Evolutionary conservation across 1,140 invertebrate genomes (phyloP).

Genomic region (Ips nitidus): DNA sequence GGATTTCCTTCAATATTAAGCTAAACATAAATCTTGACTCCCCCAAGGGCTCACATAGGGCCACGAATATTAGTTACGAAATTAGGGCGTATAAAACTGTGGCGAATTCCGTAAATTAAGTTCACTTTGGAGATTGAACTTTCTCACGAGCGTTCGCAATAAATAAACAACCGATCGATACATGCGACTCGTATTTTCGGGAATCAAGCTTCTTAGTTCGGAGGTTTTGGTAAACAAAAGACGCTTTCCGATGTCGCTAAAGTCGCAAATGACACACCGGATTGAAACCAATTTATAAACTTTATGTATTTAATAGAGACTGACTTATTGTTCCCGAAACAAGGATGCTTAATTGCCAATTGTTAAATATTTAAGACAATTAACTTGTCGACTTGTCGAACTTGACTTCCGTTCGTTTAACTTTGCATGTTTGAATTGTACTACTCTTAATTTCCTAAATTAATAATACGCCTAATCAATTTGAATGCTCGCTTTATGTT

Average conservation of each 20-base stretch:
- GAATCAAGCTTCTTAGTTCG: background rate
- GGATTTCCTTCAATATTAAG: constrained; percentile 20
- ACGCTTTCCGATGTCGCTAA: constrained; percentile 11
- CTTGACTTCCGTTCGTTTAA: constrained; percentile 36
- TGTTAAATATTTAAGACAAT: constrained; percentile 36
- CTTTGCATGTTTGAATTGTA: constrained; percentile 17
- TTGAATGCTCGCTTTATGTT: too few relatives aligned
- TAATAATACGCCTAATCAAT: too few relatives aligned
- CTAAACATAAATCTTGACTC: constrained; percentile 29
- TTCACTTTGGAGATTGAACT: constrained; percentile 32
- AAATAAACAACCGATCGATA: too few relatives aligned
- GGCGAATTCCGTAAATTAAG: constrained; percentile 40
- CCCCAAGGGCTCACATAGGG: constrained; percentile 6
- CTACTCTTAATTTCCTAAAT: background rate
- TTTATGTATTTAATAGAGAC: constrained; percentile 31
- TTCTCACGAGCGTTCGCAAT: constrained; percentile 13
- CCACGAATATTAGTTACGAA: constrained; percentile 39
- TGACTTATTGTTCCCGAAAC: constrained; percentile 28
- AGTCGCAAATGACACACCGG: constrained; percentile 23
- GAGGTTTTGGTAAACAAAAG: constrained; percentile 12
- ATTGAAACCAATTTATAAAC: constrained; percentile 36
- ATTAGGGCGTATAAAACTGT: constrained; percentile 40
- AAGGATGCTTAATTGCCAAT: constrained; percentile 33
- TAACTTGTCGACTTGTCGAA: constrained; percentile 29
- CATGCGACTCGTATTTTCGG: background rate